Evolutionary conservation across 2,888 invertebrate species (phyloP).

Genomic region (Agrotis exclamationis): DNA sequence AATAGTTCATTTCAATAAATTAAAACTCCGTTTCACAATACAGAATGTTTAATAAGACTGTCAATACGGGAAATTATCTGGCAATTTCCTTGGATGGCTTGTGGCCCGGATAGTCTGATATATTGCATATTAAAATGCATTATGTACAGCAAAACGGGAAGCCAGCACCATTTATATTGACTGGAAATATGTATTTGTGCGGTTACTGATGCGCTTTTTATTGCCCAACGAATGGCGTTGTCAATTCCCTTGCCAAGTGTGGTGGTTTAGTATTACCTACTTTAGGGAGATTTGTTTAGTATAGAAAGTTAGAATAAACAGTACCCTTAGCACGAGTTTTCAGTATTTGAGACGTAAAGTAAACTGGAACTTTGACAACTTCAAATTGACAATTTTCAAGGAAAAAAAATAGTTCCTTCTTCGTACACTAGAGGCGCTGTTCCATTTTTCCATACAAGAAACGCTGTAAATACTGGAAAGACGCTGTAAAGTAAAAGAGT

Average conservation of each 20-base stretch:
- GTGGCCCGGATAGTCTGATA: constrained; percentile 45
- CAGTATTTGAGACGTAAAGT: too few species aligned
- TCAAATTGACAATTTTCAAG: too few species aligned
- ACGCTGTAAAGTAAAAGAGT: too few species aligned
- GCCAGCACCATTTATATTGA: constrained; percentile 46
- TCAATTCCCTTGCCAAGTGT: constrained; percentile 24
- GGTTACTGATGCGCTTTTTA: constrained; percentile 33
- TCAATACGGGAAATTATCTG: constrained; percentile 50
- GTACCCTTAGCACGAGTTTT: too few species aligned
- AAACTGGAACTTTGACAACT: too few species aligned
- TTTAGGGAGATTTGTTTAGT: background rate
- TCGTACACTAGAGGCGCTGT: too few species aligned
- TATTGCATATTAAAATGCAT: constrained; percentile 60
- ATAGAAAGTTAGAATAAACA: too few species aligned
- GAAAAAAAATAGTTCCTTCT: too few species aligned
- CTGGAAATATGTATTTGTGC: constrained; percentile 47
- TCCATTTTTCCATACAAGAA: too few species aligned
- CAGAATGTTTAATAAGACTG: constrained; percentile 36
- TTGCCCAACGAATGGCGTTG: constrained; percentile 22
- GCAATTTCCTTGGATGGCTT: constrained; percentile 45
- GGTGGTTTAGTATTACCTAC: background rate
- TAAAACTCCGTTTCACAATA: constrained; percentile 2
- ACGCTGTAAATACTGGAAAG: too few species aligned
- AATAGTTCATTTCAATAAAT: constrained; percentile 28
- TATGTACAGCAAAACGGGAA: constrained; percentile 43